Base-by-base conservation (phyloP, 2,113 vertebrate genomes). In the Podarcis cretensis region DNA sequence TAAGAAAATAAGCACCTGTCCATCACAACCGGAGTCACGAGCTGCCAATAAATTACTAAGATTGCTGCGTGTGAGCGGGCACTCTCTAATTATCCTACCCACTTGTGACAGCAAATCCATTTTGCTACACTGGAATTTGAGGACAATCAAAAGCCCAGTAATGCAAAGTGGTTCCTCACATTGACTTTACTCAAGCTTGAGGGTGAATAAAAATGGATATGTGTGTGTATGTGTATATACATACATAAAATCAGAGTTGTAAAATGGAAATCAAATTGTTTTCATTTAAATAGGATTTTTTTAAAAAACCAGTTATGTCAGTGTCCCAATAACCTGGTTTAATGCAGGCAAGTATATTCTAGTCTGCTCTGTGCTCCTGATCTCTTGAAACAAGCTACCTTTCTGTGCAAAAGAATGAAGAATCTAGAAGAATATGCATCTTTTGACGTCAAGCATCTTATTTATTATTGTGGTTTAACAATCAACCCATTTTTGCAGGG, bases 1-100 rank as follows among this genome's bases (percentile, higher is more conserved):
- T 0, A 89, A 79, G 54, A 85, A 90, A 91, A 90, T 14, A 94
- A 91, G 87, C 48, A 78, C 32, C 71, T 66, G 59, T 8, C 76
- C 30, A 35, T 92, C 85, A 95, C 87, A 93, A 80, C 65, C 75
- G 89, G 48, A 57, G 71, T 86, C 40, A 57, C 23, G 66, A 82
- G 80, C 48, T 59, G 63, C 43, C 63, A 73, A 85, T 20, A 68
- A 85, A 89, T 89, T 68, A 78, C 48, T 40, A 40, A 4, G 13
- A 18, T 27, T 13, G 37, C 14, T 9, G 81, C 65, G 65, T 83
- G 59, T 13, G 3, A 89, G 2, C 54, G 7, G 32, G 35, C 18
- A 71, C 7, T 86, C 69, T 85, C 69, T 82, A 66, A 59, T 90
- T 78, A 69, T 59, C 21, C 27, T 69, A 43, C 57, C 18, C 54